phyloP scores from a whole-genome alignment of 2,113 vertebrate species.

The Otocyon megalotis region DNA sequence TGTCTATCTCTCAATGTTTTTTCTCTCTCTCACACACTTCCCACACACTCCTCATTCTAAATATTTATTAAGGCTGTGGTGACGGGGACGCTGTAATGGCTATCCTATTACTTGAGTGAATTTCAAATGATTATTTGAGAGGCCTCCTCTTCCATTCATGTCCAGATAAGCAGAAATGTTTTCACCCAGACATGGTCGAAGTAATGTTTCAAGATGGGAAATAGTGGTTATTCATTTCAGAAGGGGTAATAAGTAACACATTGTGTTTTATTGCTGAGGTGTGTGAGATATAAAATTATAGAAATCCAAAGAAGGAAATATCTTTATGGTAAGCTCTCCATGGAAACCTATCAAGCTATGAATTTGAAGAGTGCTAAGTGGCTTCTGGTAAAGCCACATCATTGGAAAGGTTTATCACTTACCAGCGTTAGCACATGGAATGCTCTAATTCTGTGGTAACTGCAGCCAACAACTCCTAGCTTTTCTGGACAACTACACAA shows the following conservation, averaged over 20 bases:
- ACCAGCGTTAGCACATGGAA: background rate
- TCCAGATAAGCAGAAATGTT: slow-evolving; percentile 36
- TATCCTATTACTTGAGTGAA: background rate
- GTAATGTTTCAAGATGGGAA: slow-evolving; percentile 50
- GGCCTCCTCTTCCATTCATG: background rate
- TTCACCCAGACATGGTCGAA: slow-evolving; percentile 28
- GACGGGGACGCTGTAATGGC: background rate
- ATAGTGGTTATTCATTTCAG: slow-evolving; percentile 42
- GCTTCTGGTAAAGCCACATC: background rate
- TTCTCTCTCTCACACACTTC: background rate
- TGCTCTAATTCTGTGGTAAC: background rate
- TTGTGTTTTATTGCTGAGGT: slow-evolving; percentile 50
- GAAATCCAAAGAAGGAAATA: slow-evolving; percentile 41
- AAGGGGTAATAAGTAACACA: slow-evolving; percentile 39
- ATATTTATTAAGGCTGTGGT: slow-evolving; percentile 36
- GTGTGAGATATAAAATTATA: slow-evolving; percentile 4
- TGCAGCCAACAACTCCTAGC: background rate
- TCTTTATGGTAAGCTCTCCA: slow-evolving; percentile 19
- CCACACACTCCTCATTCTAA: background rate
- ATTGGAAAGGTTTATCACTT: background rate
- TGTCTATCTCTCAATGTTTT: background rate
- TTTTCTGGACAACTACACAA: slow-evolving; percentile 49
- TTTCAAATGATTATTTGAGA: slow-evolving; percentile 47
- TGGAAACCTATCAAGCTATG: slow-evolving; percentile 39
- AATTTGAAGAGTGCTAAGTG: background rate